Conservation (phyloP, 2,888 invertebrate genomes). For the Chorisops tibialis region DNA sequence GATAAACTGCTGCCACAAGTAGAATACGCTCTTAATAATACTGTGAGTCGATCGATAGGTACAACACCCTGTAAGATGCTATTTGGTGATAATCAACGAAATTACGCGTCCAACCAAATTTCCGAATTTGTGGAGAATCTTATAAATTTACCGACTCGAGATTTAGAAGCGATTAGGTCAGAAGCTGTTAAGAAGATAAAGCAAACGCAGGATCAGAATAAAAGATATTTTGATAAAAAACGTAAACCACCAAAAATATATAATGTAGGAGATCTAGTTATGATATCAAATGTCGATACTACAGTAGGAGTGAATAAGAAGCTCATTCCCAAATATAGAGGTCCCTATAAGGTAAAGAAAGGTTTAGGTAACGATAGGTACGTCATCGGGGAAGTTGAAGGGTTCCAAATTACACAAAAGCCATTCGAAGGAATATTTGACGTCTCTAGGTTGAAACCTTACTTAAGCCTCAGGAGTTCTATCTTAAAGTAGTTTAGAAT, state of each 20-base stretch:
- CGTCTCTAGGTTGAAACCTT: not conserved
- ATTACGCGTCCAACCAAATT: constrained; percentile 30
- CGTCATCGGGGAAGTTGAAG: constrained; percentile 32
- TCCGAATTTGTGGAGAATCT: constrained; percentile 27
- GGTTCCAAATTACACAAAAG: constrained; percentile 34
- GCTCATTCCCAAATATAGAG: constrained; percentile 35
- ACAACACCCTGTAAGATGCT: constrained; percentile 38
- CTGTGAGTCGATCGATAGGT: constrained; percentile 35
- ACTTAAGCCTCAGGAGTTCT: too few species aligned
- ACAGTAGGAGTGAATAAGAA: constrained; percentile 35
- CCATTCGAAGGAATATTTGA: constrained; percentile 5
- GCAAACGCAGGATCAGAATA: constrained; percentile 35
- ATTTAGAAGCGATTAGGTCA: constrained; percentile 32
- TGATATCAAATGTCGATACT: constrained; percentile 34
- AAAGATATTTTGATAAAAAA: constrained; percentile 37
- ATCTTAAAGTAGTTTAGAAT: too few species aligned
- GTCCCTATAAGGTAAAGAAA: constrained; percentile 33
- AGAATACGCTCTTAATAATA: too few species aligned
- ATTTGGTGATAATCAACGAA: constrained; percentile 38
- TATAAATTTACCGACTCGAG: too few species aligned
- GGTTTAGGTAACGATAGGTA: constrained; percentile 35
- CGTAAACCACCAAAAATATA: constrained; percentile 35
- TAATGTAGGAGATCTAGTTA: constrained; percentile 34
- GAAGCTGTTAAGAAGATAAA: constrained; percentile 29
- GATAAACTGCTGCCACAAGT: constrained; percentile 31